Percentiles rank a stretch among this genome's conserved stretches.
These are phyloP conservation scores for Agonopterix heracliana DNA, from an alignment of 2,888 invertebrate genomes.

Conservation along the genomic window DNA sequence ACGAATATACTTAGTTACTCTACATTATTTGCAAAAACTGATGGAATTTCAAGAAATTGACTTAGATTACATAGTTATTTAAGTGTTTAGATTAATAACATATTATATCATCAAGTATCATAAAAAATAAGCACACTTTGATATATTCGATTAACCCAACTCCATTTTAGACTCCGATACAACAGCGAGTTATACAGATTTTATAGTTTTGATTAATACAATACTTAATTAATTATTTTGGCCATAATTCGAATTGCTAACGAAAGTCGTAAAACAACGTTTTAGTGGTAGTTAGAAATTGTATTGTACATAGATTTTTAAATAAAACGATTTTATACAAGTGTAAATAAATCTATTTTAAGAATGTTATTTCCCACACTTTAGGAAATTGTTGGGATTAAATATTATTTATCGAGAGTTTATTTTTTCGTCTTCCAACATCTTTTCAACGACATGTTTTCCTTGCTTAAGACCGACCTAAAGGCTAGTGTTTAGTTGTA, in stretches of 20 bases:
- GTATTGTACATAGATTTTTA: slow-evolving; percentile 58
- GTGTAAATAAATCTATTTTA: slow-evolving; percentile 36
- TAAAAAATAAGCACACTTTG: too few species aligned
- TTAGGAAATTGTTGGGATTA: slow-evolving; percentile 24
- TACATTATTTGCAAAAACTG: too few species aligned
- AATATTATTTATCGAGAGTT: slow-evolving; percentile 24
- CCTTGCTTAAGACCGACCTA: not conserved
- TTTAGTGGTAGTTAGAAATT: slow-evolving; percentile 49
- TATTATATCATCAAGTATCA: too few species aligned
- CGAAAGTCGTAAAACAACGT: slow-evolving; percentile 47
- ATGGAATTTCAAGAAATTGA: too few species aligned
- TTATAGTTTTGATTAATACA: slow-evolving; percentile 1
- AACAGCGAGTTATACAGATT: not conserved
- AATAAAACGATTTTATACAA: slow-evolving; percentile 57
- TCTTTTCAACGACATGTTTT: slow-evolving; percentile 1
- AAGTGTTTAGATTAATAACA: too few species aligned
- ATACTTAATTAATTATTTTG: not conserved
- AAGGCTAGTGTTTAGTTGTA: slow-evolving; percentile 10
- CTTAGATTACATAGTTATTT: too few species aligned
- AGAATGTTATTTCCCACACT: slow-evolving; percentile 31
- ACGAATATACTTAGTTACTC: too few species aligned
- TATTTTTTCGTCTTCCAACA: slow-evolving; percentile 59
- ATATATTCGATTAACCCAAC: too few species aligned
- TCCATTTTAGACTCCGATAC: not conserved
- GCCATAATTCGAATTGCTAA: slow-evolving; percentile 10